Conservation (phyloP, 2,113 vertebrate genomes). For the Galeopterus variegatus region DNA sequence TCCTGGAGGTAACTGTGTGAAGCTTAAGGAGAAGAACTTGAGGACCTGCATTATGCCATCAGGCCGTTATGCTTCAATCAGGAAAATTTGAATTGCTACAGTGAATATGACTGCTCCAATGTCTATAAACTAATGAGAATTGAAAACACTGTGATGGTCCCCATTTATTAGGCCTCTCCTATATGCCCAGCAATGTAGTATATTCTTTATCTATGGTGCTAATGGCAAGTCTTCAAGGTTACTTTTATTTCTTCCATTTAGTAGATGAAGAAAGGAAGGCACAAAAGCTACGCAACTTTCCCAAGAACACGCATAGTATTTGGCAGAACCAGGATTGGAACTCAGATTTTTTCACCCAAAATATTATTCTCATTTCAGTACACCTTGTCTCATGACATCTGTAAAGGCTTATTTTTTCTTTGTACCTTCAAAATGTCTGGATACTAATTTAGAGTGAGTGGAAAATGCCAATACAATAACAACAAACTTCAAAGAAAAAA, state of each 20-base stretch:
- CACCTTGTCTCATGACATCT: background rate
- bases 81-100: background rate
- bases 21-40: background rate
- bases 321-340: background rate
- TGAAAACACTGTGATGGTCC: background rate
- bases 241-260: background rate
- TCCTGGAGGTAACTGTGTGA: background rate
- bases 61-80: background rate
- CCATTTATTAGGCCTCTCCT: background rate
- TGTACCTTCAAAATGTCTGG: background rate
- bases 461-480: background rate
- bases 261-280: background rate
- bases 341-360: background rate
- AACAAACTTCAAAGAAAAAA: slow-evolving; percentile 31
- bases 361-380: background rate
- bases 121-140: background rate
- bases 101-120: background rate
- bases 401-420: background rate
- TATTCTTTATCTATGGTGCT: background rate
- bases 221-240: background rate
- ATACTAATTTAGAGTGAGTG: background rate
- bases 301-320: background rate
- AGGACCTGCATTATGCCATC: background rate
- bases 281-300: background rate
- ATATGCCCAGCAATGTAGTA: background rate